Percentiles rank a stretch among this genome's conserved stretches.
Evolutionary conservation across 1,140 invertebrate genomes (phyloP).

Genomic region (Listronotus oregonensis): DNA sequence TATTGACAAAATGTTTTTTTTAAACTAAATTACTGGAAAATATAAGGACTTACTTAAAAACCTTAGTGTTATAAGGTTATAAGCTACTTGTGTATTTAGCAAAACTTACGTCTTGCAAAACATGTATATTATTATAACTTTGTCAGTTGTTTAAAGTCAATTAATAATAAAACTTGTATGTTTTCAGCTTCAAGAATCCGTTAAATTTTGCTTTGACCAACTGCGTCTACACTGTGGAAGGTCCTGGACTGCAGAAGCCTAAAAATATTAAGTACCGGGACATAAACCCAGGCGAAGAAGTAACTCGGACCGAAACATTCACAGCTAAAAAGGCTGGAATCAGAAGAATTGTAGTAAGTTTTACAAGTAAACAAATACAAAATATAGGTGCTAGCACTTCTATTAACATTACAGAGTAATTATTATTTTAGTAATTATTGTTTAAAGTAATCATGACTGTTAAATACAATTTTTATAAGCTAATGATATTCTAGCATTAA

Average conservation of each 20-base stretch:
- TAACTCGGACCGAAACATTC: conserved; percentile 63
- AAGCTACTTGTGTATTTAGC: no score
- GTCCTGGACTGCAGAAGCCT: conserved; percentile 67
- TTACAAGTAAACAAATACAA: conserved; percentile 67
- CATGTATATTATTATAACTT: no score
- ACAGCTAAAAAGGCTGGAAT: conserved; percentile 61
- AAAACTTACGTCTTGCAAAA: no score
- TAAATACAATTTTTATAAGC: no score
- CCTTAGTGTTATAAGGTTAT: no score
- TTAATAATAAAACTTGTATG: conserved; percentile 16
- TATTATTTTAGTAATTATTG: no score
- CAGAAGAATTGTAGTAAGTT: conserved; percentile 65
- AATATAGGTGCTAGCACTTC: conserved; percentile 63
- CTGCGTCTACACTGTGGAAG: conserved; percentile 70
- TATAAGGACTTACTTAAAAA: no score
- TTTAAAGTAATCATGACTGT: no score
- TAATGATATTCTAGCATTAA: no score
- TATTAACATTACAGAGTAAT: conserved; percentile 20
- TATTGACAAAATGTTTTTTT: no score
- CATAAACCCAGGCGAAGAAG: conserved; percentile 63
- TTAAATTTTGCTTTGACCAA: conserved; percentile 64
- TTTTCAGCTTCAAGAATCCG: conserved; percentile 72
- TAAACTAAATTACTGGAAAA: no score
- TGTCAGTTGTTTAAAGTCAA: no score
- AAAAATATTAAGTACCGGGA: conserved; percentile 63